These are phyloP conservation scores for Pseudanteris insignis DNA, from an alignment of 2,888 invertebrate species.

Conservation along the genomic window DNA sequence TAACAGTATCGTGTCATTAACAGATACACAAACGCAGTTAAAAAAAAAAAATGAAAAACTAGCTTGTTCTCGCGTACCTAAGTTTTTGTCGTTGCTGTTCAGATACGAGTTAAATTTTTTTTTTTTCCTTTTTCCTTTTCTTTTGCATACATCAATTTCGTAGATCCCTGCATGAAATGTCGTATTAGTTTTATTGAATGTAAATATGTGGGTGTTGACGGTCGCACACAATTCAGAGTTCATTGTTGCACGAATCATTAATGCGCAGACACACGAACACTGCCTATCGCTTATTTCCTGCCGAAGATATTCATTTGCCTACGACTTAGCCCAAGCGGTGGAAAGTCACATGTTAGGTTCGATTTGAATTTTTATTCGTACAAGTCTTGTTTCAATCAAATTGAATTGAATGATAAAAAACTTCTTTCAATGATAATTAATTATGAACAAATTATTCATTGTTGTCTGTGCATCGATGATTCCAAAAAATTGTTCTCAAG, in stretches of 20 bases:
- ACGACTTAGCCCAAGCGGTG: background rate
- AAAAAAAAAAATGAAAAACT: no score
- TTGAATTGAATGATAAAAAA: no score
- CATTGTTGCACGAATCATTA: slow-evolving; percentile 38
- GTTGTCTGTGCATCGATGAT: slow-evolving; percentile 35
- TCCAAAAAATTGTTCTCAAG: slow-evolving; percentile 19
- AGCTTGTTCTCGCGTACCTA: no score
- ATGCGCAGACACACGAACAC: slow-evolving; percentile 36
- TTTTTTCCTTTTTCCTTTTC: no score
- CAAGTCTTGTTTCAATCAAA: no score
- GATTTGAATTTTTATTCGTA: background rate
- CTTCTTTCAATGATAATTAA: no score
- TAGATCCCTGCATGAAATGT: slow-evolving; percentile 17
- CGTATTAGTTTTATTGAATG: slow-evolving; percentile 40
- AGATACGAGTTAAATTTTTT: no score
- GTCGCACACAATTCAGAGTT: slow-evolving; percentile 44
- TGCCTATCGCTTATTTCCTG: slow-evolving; percentile 43
- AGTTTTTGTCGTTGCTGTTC: no score
- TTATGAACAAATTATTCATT: no score
- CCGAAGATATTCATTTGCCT: slow-evolving; percentile 27
- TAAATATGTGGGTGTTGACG: slow-evolving; percentile 46
- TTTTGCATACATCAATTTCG: slow-evolving; percentile 1
- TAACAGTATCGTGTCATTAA: background rate
- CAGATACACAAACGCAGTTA: slow-evolving; percentile 1
- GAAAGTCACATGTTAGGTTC: background rate